Evolutionary conservation across 2,797 vertebrate species (phyloP), one percentile per base, ranked within the genome.

Genomic region (Octomys mimax): DNA sequence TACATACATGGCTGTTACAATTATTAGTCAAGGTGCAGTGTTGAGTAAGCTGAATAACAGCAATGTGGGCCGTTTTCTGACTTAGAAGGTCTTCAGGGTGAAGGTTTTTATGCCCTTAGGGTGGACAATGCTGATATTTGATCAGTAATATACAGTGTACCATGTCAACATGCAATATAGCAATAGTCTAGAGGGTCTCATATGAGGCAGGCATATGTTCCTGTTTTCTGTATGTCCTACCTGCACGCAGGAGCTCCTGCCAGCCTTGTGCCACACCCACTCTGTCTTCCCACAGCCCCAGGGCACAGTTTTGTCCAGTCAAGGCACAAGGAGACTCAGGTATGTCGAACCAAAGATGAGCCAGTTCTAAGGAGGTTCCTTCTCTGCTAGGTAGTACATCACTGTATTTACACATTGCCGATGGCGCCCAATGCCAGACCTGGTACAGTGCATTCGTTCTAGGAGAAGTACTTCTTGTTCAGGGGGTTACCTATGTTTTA

Each of bases 21-120:
- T 91, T 70, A 84, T 83, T 82, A 89, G 91, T 89, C 71, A 77
- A 89, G 73, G 36, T n/a, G 36, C 79, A 3, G 6, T 59, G 70
- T 46, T 83, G 46, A 39, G 46, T 75, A 83, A 95, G 79, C 19
- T 86, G 54, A 96, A 61, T 61, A 73, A 94, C 18, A 42, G n/a
- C 6, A 78, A 92, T 70, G 88, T 10, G 57, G 33, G 2, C 73
- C 78, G 62, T 91, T 90, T 93, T 92, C 70, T 33, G 66, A 2
- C 61, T 94, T 94, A 39, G 82, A 78, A 54, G 36, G 73, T 16
- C 68, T 83, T 62, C 16, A 86, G 66, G 92, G 24, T 92, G 46
- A 92, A 89, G 75, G 46, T n/a, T 54, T 26, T 28, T 52, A 57
- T 52, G 52, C 79, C 14, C 14, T 36, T 87, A 8, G 8, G n/a